Percentiles rank a stretch among this genome's conserved stretches.
Evolutionary conservation across 2,797 vertebrate species (phyloP).

Genomic region (Lacerta agilis): DNA sequence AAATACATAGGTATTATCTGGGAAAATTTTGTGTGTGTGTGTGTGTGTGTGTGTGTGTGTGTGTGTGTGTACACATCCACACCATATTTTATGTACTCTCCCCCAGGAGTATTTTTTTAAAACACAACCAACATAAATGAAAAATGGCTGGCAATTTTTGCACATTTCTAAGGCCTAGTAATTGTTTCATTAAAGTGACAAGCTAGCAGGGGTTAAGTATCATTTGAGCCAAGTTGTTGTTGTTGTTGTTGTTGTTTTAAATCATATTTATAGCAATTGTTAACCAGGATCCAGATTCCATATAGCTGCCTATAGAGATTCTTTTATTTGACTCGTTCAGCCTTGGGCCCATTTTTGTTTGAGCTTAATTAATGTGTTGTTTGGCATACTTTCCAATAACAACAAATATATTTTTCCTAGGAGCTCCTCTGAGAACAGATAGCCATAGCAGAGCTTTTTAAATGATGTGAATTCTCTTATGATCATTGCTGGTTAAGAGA

Average conservation of each 20-base stretch:
- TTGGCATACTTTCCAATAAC: neutral
- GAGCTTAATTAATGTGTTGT: neutral
- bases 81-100: neutral
- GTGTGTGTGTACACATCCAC: too few species aligned
- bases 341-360: neutral
- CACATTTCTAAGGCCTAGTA: neutral
- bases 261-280: neutral
- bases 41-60: too few species aligned
- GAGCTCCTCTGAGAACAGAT: neutral
- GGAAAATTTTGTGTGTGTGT: too few species aligned
- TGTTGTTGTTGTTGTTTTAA: neutral
- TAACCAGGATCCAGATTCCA: neutral
- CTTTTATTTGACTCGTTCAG: neutral
- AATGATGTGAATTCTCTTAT: neutral
- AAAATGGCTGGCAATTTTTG: neutral
- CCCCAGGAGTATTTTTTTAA: neutral
- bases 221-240: too few species aligned
- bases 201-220: neutral
- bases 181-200: neutral
- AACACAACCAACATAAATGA: neutral
- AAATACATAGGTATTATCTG: too few species aligned
- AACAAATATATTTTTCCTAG: neutral
- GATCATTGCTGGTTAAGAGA: neutral
- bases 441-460: neutral
- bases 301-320: neutral